Evolutionary conservation across 2,797 vertebrate species (phyloP).

Genomic region (Sebastes hubbsi): DNA sequence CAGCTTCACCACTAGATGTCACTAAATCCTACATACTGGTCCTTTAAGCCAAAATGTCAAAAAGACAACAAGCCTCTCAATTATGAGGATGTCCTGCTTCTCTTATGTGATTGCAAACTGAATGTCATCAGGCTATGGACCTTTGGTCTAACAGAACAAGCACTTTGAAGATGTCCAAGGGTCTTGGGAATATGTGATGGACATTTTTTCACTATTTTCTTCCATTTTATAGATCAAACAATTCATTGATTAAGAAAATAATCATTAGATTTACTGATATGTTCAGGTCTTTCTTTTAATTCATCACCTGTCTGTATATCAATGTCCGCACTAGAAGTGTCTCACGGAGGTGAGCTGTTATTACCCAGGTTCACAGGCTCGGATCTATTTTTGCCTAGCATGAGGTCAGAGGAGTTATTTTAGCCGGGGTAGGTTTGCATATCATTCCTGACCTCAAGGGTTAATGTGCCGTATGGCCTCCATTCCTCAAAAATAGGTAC

Average conservation of each 20-base stretch:
- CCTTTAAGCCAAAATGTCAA: background rate
- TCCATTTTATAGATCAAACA: too few relatives aligned
- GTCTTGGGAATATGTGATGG: background rate
- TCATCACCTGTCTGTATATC: background rate
- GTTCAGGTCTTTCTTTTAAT: background rate
- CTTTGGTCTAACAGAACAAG: background rate
- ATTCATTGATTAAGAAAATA: background rate
- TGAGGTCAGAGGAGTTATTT: constrained; percentile 62
- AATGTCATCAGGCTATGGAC: background rate
- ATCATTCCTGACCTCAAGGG: constrained; percentile 54
- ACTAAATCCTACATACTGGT: background rate
- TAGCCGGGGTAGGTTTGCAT: constrained; percentile 45
- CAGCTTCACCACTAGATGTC: background rate
- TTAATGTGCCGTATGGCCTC: constrained; percentile 51
- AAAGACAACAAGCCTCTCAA: background rate
- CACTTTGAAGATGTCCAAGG: too few relatives aligned
- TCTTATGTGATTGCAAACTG: background rate
- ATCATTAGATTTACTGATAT: background rate
- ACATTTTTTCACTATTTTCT: background rate
- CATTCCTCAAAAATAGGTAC: constrained; percentile 57
- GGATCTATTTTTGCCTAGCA: constrained; percentile 55
- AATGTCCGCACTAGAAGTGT: background rate
- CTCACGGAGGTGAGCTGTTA: constrained; percentile 8
- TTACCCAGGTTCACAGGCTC: constrained; percentile 32
- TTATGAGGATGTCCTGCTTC: background rate